Conservation (phyloP, 2,888 invertebrate species). For the Altica lythri region DNA sequence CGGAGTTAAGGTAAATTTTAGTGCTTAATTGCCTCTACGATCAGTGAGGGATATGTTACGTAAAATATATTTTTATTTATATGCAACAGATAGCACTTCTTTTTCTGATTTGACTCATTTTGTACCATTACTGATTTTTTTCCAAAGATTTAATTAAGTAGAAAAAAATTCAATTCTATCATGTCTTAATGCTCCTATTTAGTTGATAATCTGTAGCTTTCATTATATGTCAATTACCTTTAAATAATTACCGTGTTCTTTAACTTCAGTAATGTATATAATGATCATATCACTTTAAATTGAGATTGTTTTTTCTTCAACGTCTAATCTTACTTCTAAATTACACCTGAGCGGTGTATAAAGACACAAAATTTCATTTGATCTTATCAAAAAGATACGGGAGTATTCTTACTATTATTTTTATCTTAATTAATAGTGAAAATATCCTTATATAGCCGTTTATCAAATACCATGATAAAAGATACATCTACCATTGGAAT, state of each 20-base stretch:
- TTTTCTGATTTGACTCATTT: too few relatives aligned
- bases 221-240: neutral
- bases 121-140: too few relatives aligned
- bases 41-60: too few relatives aligned
- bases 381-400: constrained; percentile 28
- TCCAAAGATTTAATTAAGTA: too few relatives aligned
- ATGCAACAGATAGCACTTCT: too few relatives aligned
- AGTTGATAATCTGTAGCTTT: too few relatives aligned
- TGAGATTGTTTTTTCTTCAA: constrained; percentile 9
- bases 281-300: constrained; percentile 15
- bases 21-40: too few relatives aligned
- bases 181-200: too few relatives aligned
- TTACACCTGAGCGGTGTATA: constrained; percentile 25
- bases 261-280: neutral
- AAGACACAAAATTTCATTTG: constrained; percentile 29
- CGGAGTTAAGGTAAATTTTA: too few relatives aligned
- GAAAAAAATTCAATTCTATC: too few relatives aligned
- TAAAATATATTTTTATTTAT: too few relatives aligned
- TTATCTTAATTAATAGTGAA: constrained; percentile 33
- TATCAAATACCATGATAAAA: constrained; percentile 27
- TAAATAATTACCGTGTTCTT: constrained; percentile 2
- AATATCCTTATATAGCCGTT: constrained; percentile 28
- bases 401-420: constrained; percentile 26
- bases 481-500: constrained; percentile 22
- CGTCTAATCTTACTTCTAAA: constrained; percentile 25